These are phyloP conservation scores for Potamilus streckersoni DNA, from an alignment of 1,140 invertebrate species.

Conservation along the genomic window DNA sequence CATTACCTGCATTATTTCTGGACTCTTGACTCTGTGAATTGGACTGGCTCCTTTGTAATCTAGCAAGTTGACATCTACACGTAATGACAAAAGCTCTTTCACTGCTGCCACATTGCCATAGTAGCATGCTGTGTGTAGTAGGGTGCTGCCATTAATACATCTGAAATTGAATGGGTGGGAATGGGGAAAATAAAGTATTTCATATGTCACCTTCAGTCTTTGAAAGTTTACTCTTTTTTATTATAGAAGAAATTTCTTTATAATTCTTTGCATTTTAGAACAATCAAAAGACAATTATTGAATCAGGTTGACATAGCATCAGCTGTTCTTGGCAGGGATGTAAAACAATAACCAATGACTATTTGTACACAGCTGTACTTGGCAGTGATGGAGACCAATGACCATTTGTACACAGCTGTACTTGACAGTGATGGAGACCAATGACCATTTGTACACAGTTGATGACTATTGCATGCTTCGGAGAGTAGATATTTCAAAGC, in stretches of 20 bases:
- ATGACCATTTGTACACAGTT: too few relatives aligned
- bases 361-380: too few relatives aligned
- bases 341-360: conserved; percentile 1
- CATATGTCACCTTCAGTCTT: background rate
- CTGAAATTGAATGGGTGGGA: conserved; percentile 33
- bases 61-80: conserved; percentile 56
- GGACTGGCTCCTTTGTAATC: conserved; percentile 66
- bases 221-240: background rate
- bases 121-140: conserved; percentile 81
- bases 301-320: too few relatives aligned
- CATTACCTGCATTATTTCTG: conserved; percentile 55
- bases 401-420: background rate
- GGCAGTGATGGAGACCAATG: too few relatives aligned
- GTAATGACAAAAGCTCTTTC: conserved; percentile 72
- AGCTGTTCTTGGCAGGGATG: background rate
- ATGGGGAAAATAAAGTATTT: background rate
- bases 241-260: background rate
- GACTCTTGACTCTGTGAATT: conserved; percentile 59
- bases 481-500: too few relatives aligned
- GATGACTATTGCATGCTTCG: too few relatives aligned
- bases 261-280: too few relatives aligned
- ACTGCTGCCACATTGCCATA: conserved; percentile 79
- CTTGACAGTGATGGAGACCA: background rate
- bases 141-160: conserved; percentile 75
- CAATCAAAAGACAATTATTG: too few relatives aligned